Percentiles rank a stretch among this genome's conserved stretches.
These are phyloP conservation scores for Zaprionus tsacasi DNA, from an alignment of 1,140 invertebrate genomes.

Conservation along the genomic window DNA sequence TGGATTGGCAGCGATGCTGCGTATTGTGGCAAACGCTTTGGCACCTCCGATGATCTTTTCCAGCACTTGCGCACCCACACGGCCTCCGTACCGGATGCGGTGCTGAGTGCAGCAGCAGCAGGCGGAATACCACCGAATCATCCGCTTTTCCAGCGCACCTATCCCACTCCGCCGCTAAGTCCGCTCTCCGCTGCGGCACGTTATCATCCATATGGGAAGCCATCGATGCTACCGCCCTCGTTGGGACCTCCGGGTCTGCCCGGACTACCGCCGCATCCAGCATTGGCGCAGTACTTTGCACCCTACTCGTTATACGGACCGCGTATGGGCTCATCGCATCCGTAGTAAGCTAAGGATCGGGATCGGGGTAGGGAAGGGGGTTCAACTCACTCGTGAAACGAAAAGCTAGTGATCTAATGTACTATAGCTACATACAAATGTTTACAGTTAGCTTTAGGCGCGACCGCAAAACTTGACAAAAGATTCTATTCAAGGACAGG, in stretches of 20 bases:
- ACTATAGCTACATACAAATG: constrained; percentile 79
- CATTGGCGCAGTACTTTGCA: constrained; percentile 91
- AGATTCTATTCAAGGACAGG: constrained; percentile 47
- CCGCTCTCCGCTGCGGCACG: constrained; percentile 90
- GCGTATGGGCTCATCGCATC: constrained; percentile 90
- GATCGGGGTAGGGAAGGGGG: constrained; percentile 32
- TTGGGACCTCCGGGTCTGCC: constrained; percentile 85
- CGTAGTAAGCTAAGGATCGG: constrained; percentile 77
- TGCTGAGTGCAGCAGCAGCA: constrained; percentile 85
- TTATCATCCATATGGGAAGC: constrained; percentile 95
- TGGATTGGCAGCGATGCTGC: constrained; percentile 95
- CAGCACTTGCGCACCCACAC: constrained; percentile 96
- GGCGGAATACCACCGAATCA: constrained; percentile 86
- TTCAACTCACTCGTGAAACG: constrained; percentile 76
- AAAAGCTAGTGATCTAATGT: constrained; percentile 83
- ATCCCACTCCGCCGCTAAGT: constrained; percentile 94
- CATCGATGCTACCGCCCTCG: constrained; percentile 86
- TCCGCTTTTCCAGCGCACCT: constrained; percentile 90
- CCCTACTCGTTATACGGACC: constrained; percentile 95
- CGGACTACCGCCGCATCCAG: constrained; percentile 88
- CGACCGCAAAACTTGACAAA: constrained; percentile 34
- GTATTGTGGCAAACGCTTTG: constrained; percentile 96
- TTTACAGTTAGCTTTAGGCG: constrained; percentile 70
- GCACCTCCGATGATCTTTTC: constrained; percentile 94
- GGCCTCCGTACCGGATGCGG: constrained; percentile 85